phyloP scores from a whole-genome alignment of 2,113 vertebrate genomes.

The Rutilus rutilus region DNA sequence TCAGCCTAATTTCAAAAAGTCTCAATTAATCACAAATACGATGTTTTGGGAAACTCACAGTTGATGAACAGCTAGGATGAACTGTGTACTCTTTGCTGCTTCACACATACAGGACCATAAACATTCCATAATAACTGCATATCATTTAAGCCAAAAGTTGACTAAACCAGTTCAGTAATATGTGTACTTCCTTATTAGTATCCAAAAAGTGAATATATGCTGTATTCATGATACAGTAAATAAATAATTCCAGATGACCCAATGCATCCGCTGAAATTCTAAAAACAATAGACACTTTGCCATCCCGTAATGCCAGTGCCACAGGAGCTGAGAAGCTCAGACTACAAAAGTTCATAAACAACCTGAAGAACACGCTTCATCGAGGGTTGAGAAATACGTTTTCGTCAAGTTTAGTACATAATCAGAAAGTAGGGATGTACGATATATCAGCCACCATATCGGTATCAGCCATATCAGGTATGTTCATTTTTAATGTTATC shows the following conservation, averaged over 20 bases:
- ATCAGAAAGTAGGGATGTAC: no score
- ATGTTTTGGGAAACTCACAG: conserved; percentile 47
- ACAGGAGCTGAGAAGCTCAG: not conserved
- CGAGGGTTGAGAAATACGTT: not conserved
- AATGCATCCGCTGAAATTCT: not conserved
- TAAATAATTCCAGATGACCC: not conserved
- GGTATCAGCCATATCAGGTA: no score
- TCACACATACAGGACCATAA: not conserved
- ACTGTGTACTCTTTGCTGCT: not conserved
- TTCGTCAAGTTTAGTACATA: not conserved
- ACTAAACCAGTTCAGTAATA: not conserved
- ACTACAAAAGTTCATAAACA: not conserved
- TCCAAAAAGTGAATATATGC: not conserved
- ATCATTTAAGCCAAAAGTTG: not conserved
- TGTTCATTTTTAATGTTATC: no score
- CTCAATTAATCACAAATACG: conserved; percentile 30
- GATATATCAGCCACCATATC: no score
- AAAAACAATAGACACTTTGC: not conserved
- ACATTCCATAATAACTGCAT: not conserved
- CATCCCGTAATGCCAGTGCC: not conserved
- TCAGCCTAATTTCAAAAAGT: conserved; percentile 28
- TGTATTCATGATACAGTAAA: not conserved
- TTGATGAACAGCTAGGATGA: conserved; percentile 24
- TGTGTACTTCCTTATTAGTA: not conserved
- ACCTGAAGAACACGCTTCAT: not conserved